Evolutionary conservation across 1,140 invertebrate genomes (phyloP), one percentile per base, ranked within the genome.

Genomic region (Augochlora pura): DNA sequence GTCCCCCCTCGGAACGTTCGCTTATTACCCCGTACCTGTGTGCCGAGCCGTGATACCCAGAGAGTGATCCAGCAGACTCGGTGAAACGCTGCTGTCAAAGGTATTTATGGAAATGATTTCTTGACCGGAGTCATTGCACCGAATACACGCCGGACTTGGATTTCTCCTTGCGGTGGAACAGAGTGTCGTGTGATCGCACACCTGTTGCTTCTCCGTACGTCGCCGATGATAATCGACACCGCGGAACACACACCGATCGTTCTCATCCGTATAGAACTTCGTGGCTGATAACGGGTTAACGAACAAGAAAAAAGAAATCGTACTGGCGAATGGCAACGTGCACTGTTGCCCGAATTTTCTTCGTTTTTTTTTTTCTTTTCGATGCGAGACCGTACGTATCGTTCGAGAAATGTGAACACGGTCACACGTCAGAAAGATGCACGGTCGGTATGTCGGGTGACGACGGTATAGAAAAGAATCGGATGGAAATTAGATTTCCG

Each of bases 61-160:
- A n/a, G n/a, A 66, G 60, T 21, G 78, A 76, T 78, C 79, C 70
- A 83, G 66, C 76, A 71, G 82, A 71, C 42, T 64, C 67, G 62
- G 77, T 79, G 77, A 79, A 79, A 79, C 70, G 77, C 73, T 80
- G 78, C 78, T 80, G 78, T 76, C 81, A 85, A n/a, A 85, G 84
- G 84, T 85, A 85, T 85, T 85, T 85, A 85, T 85, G 84, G 81
- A 83, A 85, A 83, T 76, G 77, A 85, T 73, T 73, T 74, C 77
- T 65, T 66, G 69, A 63, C 49, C 67, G 82, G 69, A 77, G 75
- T 87, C 74, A 65, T 82, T 79, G 81, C 76, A 78, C 69, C 27
- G 54, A 69, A 52, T 62, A 71, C 74, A 78, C n/a, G n/a, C 18
- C 57, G 63, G 32, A 77, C 77, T 52, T 77, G 57, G 77, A 80